Percentiles rank a stretch among this genome's conserved stretches.
phyloP scores from a whole-genome alignment of 2,113 vertebrate species.

The Cygnus atratus region DNA sequence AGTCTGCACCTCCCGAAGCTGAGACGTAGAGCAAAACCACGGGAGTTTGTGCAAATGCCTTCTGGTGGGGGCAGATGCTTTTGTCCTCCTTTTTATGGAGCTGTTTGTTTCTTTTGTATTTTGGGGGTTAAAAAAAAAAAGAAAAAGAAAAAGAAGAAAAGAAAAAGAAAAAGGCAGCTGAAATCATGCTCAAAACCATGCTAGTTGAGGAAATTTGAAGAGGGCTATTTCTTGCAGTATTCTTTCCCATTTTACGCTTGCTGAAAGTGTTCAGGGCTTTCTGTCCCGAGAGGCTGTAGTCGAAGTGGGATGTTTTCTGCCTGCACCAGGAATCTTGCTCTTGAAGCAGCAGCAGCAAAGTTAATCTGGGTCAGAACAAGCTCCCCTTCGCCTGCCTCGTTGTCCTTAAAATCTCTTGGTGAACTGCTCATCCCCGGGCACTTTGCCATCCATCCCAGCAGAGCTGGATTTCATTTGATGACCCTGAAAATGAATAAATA shows the following conservation, averaged over 20 bases:
- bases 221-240: not conserved
- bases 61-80: not conserved
- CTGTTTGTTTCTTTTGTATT: not conserved
- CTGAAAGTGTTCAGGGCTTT: not conserved
- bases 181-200: fast-evolving
- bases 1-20: not conserved
- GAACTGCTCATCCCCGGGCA: conserved; percentile 38
- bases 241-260: not conserved
- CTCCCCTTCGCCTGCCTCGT: not conserved
- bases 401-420: conserved; percentile 64
- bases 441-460: conserved; percentile 31
- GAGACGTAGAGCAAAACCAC: fast-evolving
- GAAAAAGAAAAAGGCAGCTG: not conserved
- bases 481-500: conserved; percentile 32
- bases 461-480: conserved; percentile 53
- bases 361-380: not conserved
- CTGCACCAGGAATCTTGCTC: not conserved
- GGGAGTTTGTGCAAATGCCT: not conserved
- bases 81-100: not conserved
- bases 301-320: not conserved
- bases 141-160: no score
- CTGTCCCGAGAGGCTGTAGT: not conserved
- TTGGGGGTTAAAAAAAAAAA: not conserved
- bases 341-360: not conserved
- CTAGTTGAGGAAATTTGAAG: not conserved